These are phyloP conservation scores for Malurus cyaneus DNA, from an alignment of 2,113 vertebrate genomes.

Conservation along the genomic window DNA sequence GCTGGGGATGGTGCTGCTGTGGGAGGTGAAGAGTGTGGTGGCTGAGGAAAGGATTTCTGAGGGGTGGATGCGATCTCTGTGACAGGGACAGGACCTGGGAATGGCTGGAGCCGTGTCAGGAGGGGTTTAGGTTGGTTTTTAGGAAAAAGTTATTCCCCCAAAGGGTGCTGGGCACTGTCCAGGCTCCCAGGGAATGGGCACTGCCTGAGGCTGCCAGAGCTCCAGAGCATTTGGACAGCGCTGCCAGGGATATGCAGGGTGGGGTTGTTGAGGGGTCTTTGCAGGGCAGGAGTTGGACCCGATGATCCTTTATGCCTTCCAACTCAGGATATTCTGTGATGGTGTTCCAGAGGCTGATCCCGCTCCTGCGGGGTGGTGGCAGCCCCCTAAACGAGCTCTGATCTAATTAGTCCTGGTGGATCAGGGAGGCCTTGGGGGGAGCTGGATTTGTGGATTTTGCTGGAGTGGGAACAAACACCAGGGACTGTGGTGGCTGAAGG, in stretches of 20 bases:
- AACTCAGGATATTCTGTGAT: neutral
- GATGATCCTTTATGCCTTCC: neutral
- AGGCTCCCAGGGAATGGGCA: neutral
- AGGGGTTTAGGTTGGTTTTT: neutral
- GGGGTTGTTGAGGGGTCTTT: neutral
- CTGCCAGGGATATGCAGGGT: neutral
- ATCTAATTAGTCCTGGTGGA: neutral
- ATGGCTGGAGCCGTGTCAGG: fast-evolving
- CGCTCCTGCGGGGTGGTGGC: neutral
- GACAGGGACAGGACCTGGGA: neutral
- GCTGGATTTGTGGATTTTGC: neutral
- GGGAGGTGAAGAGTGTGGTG: neutral
- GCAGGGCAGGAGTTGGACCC: neutral
- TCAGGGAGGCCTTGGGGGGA: fast-evolving
- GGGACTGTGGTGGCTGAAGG: fast-evolving
- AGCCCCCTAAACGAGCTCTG: neutral
- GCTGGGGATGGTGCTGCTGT: neutral
- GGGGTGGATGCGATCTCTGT: neutral
- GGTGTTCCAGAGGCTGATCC: neutral
- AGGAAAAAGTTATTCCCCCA: neutral
- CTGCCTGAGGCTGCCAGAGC: neutral
- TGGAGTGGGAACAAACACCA: fast-evolving
- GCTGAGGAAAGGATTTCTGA: neutral
- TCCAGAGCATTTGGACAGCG: fast-evolving
- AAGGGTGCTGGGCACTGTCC: neutral